These are phyloP conservation scores for Linnaemya tessellans DNA, from an alignment of 2,888 invertebrate species.

Conservation along the genomic window DNA sequence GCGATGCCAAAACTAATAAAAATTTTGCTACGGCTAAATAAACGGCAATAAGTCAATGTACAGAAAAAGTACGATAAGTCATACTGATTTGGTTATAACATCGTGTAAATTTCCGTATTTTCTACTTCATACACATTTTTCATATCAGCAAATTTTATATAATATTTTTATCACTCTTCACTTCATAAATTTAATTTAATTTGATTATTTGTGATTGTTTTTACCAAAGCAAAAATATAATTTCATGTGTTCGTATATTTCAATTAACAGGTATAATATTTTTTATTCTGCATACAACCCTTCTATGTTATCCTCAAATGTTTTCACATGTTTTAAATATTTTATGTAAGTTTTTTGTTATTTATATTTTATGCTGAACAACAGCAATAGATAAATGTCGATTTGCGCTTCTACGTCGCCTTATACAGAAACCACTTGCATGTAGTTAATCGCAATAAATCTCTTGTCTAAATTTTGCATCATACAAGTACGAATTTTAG, in stretches of 20 bases:
- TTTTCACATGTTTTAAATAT: constrained; percentile 33
- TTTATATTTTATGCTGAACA: background rate
- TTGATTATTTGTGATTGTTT: constrained; percentile 43
- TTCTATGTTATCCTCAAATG: constrained; percentile 9
- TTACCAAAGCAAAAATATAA: constrained; percentile 1
- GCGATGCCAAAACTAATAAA: too few species aligned
- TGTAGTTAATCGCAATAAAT: constrained; percentile 47
- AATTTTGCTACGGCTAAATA: too few species aligned
- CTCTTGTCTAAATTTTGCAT: constrained; percentile 28
- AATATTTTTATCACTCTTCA: background rate
- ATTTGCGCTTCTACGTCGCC: constrained; percentile 11
- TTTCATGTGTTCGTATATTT: constrained; percentile 8
- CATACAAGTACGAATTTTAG: constrained; percentile 53
- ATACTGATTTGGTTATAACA: too few species aligned
- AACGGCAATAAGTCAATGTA: too few species aligned
- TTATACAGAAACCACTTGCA: constrained; percentile 51
- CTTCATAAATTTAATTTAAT: constrained; percentile 43
- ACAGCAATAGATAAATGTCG: constrained; percentile 37
- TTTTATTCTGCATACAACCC: constrained; percentile 5
- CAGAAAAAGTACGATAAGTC: too few species aligned
- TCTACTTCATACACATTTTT: background rate
- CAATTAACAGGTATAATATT: constrained; percentile 9
- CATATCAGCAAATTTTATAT: background rate
- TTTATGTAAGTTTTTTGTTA: constrained; percentile 8
- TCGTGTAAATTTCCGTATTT: background rate